Percentiles rank a stretch among this genome's conserved stretches.
Conservation (phyloP, 2,888 invertebrate species). For the Eupithecia subfuscata region DNA sequence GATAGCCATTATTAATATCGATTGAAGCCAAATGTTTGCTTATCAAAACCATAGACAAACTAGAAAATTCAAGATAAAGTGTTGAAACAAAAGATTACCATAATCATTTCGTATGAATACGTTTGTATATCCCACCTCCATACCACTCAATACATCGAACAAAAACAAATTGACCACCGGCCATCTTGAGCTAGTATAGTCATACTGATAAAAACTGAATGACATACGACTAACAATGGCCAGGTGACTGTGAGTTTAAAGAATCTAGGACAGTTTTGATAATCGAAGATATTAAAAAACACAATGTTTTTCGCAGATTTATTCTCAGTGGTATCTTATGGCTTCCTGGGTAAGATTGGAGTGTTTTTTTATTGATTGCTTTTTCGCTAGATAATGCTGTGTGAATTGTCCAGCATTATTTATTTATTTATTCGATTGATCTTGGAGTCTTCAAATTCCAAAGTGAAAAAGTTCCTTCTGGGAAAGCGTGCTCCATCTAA, state of each 20-base stretch:
- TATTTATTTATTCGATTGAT: too few species aligned
- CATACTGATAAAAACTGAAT: constrained; percentile 60
- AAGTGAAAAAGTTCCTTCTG: too few species aligned
- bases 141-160: constrained; percentile 36
- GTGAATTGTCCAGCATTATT: too few species aligned
- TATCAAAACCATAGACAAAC: not conserved
- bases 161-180: constrained; percentile 57
- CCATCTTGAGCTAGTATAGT: constrained; percentile 53
- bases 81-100: constrained; percentile 14
- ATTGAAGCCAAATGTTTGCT: not conserved
- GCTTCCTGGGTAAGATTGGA: too few species aligned
- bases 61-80: not conserved
- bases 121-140: constrained; percentile 32
- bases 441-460: too few species aligned
- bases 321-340: not conserved
- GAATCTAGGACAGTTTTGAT: constrained; percentile 11
- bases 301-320: not conserved
- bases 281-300: not conserved
- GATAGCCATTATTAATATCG: not conserved
- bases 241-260: constrained; percentile 43
- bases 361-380: too few species aligned
- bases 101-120: constrained; percentile 24
- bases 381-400: too few species aligned
- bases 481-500: too few species aligned
- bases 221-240: constrained; percentile 52